Evolutionary conservation across 1,140 invertebrate species (phyloP).

Genomic region (Saccostrea glomerata): DNA sequence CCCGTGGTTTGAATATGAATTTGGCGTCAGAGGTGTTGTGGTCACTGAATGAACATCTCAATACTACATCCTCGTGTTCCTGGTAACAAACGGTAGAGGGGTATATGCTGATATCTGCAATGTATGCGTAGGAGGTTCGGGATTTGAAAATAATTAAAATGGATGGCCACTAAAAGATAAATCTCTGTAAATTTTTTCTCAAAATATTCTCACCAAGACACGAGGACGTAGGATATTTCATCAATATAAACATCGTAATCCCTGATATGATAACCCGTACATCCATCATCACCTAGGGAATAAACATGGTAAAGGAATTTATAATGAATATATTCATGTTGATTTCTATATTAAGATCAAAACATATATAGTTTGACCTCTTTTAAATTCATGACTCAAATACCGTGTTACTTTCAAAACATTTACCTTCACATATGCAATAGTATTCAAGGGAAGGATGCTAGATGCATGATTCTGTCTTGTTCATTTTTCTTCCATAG

Average conservation of each 20-base stretch:
- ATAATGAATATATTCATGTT: no score
- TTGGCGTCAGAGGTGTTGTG: neutral
- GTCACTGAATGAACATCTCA: neutral
- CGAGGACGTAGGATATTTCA: neutral
- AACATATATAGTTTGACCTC: no score
- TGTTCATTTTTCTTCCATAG: no score
- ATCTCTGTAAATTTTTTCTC: neutral
- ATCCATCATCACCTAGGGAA: neutral
- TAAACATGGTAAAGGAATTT: neutral
- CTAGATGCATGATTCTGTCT: no score
- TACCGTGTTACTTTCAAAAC: no score
- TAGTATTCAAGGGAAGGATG: no score
- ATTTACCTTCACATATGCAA: no score
- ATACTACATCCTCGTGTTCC: neutral
- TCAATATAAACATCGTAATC: no score
- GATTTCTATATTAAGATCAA: no score
- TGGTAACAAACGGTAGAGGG: neutral
- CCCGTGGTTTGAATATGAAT: neutral
- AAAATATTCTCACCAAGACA: neutral
- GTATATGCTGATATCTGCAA: neutral
- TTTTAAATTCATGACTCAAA: no score
- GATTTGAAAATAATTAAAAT: neutral
- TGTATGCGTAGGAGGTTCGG: neutral
- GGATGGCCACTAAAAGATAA: neutral
- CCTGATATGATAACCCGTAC: neutral